Evolutionary conservation across 1,140 invertebrate species (phyloP).

Genomic region (Streblospio benedicti): DNA sequence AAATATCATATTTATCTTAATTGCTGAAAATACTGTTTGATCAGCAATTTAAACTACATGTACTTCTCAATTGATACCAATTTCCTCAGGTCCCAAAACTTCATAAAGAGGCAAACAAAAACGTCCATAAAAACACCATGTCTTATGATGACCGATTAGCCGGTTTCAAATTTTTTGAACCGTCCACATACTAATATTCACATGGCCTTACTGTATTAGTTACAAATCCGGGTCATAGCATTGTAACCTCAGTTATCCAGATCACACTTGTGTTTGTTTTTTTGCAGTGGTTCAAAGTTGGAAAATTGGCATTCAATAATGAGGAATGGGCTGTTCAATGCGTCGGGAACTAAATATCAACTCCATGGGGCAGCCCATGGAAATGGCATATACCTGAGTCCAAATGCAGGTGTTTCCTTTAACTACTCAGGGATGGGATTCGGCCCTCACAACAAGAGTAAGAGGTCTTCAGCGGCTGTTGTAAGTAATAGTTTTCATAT

Average conservation of each 20-base stretch:
- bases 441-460: not conserved
- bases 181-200: not conserved
- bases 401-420: constrained; percentile 27
- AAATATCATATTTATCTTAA: not conserved
- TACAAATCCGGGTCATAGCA: not conserved
- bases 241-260: not conserved
- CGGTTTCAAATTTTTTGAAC: not conserved
- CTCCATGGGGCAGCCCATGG: constrained; percentile 39
- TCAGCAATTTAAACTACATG: not conserved
- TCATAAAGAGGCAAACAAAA: not conserved
- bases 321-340: constrained; percentile 35
- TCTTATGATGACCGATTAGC: not conserved
- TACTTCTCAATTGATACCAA: not conserved
- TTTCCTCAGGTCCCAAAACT: not conserved
- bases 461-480: not conserved
- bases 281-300: constrained; percentile 36
- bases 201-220: not conserved
- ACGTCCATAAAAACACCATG: not conserved
- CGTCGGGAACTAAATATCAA: constrained; percentile 35
- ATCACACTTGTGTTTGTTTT: not conserved
- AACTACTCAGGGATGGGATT: constrained; percentile 34
- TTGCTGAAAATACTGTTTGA: not conserved
- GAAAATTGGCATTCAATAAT: constrained; percentile 46
- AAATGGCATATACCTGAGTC: constrained; percentile 41
- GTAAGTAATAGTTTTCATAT: not conserved